Evolutionary conservation across 2,113 vertebrate species (phyloP).

Genomic region (Numenius arquata): DNA sequence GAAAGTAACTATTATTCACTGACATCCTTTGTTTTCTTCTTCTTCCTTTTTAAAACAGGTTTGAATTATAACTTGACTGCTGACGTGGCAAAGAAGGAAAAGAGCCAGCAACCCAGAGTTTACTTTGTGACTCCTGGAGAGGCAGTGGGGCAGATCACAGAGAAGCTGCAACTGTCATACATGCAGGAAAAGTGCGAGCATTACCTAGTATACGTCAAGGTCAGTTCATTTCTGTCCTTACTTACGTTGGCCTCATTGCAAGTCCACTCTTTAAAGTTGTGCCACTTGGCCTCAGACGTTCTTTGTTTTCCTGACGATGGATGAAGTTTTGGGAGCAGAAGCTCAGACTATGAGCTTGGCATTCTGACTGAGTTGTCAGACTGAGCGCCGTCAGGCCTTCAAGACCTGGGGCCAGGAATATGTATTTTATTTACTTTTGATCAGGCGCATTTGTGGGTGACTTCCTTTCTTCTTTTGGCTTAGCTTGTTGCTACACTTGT

Average conservation of each 20-base stretch:
- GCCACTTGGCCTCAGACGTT: not conserved
- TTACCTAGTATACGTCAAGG: slow-evolving; percentile 90
- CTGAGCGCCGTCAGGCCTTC: not conserved
- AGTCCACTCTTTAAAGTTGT: not conserved
- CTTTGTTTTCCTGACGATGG: not conserved
- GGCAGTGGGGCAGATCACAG: slow-evolving; percentile 78
- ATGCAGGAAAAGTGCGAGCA: slow-evolving; percentile 81
- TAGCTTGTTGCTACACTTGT: not conserved
- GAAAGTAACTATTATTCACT: slow-evolving; percentile 9
- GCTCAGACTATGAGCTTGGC: not conserved
- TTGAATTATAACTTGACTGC: slow-evolving; percentile 91
- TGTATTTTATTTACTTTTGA: not conserved
- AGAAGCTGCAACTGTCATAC: slow-evolving; percentile 79
- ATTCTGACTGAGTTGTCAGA: not conserved
- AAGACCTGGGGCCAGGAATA: not conserved
- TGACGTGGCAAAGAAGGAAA: slow-evolving; percentile 89
- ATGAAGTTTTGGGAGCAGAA: not conserved
- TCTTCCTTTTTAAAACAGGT: slow-evolving; percentile 72
- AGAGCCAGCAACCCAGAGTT: slow-evolving; percentile 82
- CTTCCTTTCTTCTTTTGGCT: not conserved
- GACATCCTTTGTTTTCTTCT: slow-evolving; percentile 16
- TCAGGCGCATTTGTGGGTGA: rapidly evolving
- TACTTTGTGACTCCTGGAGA: slow-evolving; percentile 87
- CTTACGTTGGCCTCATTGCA: not conserved
- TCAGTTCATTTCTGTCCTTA: slow-evolving; percentile 65